These are phyloP conservation scores for Thunnus albacares DNA, from an alignment of 2,797 vertebrate species.

Conservation along the genomic window DNA sequence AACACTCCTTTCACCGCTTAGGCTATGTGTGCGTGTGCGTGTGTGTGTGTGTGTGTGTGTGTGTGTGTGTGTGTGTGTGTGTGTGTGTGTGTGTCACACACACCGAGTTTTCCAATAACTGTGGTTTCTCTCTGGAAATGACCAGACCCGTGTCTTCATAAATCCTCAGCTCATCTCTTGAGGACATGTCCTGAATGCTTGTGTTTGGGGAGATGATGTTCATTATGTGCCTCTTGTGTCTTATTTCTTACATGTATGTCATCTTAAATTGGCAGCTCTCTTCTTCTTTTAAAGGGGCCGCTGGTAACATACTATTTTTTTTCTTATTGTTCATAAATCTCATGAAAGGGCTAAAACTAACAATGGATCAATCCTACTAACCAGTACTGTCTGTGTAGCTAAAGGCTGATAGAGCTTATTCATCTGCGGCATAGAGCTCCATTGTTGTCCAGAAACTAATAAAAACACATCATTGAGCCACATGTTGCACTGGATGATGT, in stretches of 20 bases:
- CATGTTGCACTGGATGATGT: neutral
- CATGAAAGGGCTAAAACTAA: too few relatives aligned
- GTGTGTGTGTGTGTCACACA: neutral
- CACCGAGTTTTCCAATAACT: constrained; percentile 4
- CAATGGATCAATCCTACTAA: too few relatives aligned
- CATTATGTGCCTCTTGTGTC: too few relatives aligned
- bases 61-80: constrained; percentile 30
- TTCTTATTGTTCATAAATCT: neutral
- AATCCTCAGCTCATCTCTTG: constrained; percentile 12
- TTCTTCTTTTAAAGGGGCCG: neutral
- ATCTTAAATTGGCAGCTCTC: neutral
- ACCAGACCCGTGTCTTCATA: neutral
- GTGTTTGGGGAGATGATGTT: neutral
- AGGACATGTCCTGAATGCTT: neutral
- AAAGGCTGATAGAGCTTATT: too few relatives aligned
- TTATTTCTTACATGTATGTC: too few relatives aligned
- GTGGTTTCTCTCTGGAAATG: constrained; percentile 17
- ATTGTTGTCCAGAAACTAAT: too few relatives aligned
- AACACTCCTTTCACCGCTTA: constrained; percentile 40
- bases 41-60: constrained; percentile 9
- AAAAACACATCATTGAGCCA: too few relatives aligned
- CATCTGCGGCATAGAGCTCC: too few relatives aligned
- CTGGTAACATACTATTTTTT: neutral
- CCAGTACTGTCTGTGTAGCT: too few relatives aligned
- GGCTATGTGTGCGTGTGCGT: constrained; percentile 16